A percentile compares a stretch with the other conserved stretches of the same genome.
Conservation (phyloP, 35 echinoderm and acorn worm genomes). For the Eucidaris tribuloides region DNA sequence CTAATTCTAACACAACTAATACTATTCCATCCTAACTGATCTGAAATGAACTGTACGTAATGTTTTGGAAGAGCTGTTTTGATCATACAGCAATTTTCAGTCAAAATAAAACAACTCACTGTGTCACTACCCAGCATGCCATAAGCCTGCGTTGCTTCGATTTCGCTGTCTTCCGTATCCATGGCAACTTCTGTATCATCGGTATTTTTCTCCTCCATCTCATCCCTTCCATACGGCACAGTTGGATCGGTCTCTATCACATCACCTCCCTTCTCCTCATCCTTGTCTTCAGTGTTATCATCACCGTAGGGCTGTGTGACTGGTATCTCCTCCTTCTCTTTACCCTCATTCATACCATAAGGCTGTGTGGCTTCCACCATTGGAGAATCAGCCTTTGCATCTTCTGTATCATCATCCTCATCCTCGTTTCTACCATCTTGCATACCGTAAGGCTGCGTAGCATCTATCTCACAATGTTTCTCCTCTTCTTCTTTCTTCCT, state of each 20-base stretch:
- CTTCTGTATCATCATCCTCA: background rate
- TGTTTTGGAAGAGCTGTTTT: no score
- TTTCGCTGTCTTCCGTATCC: slow-evolving; percentile 11
- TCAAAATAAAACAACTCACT: no score
- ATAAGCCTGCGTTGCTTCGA: slow-evolving; percentile 3
- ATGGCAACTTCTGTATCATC: slow-evolving; percentile 25
- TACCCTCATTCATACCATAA: background rate
- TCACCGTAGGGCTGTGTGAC: background rate
- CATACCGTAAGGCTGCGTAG: background rate
- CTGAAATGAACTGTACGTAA: no score
- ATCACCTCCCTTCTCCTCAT: background rate
- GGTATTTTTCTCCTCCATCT: no score
- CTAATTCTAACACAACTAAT: no score
- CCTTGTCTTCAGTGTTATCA: background rate
- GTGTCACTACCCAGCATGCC: background rate
- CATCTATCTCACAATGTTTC: background rate
- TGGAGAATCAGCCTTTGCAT: background rate
- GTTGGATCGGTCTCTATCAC: background rate
- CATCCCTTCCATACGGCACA: background rate
- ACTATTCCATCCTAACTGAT: no score
- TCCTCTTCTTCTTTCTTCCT: background rate
- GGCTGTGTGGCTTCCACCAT: slow-evolving; percentile 4
- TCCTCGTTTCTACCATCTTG: no score
- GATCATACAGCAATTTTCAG: no score
- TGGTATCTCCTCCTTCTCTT: background rate